phyloP scores from a whole-genome alignment of 2,888 invertebrate species.

The Nematopogon swammerdamellus region DNA sequence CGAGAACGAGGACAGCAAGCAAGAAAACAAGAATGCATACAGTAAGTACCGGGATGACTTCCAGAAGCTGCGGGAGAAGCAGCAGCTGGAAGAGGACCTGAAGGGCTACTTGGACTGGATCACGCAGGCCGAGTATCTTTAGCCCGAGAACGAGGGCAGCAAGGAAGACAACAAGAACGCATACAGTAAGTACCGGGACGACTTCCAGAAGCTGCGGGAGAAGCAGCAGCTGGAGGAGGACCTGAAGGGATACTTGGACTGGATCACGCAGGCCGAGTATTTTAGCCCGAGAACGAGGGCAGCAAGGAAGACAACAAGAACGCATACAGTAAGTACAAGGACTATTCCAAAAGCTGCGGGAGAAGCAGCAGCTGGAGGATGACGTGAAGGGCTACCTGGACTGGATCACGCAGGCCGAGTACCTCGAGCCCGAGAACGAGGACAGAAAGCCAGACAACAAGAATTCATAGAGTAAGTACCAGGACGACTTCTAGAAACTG shows the following conservation, averaged over 20 bases:
- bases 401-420: conserved; percentile 99
- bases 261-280: too few species aligned
- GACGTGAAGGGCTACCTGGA: conserved; percentile 96
- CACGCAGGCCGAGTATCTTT: conserved; percentile 97
- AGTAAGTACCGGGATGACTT: too few species aligned
- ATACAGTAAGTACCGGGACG: too few species aligned
- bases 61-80: conserved; percentile 95
- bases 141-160: conserved; percentile 66
- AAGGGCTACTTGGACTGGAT: conserved; percentile 99
- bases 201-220: too few species aligned
- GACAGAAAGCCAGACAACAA: conserved; percentile 49
- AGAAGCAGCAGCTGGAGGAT: conserved; percentile 98
- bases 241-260: too few species aligned
- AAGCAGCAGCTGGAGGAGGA: too few species aligned
- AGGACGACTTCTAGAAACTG: too few species aligned
- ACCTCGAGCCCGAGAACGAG: conserved; percentile 86
- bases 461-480: too few species aligned
- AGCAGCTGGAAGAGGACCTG: conserved; percentile 97
- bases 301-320: too few species aligned
- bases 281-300: too few species aligned
- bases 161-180: conserved; percentile 56
- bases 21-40: conserved; percentile 63
- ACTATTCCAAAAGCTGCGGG: conserved; percentile 65
- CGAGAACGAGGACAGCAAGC: conserved; percentile 44
- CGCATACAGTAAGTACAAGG: too few species aligned